phyloP scores from a whole-genome alignment of 1,140 invertebrate genomes.

The Holcopasites calliopsidis region DNA sequence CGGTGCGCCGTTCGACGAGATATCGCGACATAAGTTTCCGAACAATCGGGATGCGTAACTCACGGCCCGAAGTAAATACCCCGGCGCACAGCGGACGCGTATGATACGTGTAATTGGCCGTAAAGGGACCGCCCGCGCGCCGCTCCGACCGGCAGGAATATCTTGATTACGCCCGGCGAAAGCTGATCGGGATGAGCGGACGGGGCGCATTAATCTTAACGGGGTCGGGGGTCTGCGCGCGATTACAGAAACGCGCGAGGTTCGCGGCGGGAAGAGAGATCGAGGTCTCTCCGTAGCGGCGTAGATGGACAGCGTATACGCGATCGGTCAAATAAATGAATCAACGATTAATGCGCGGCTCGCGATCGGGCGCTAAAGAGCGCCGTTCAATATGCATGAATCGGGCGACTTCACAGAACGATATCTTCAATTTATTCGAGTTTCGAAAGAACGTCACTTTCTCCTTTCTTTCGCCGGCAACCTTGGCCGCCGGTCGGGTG shows the following conservation, averaged over 20 bases:
- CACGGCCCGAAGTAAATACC: background rate
- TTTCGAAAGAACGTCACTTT: too few species aligned
- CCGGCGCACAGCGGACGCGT: background rate
- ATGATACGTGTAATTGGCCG: conserved; percentile 27
- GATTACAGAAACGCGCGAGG: conserved; percentile 18
- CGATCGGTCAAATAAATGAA: conserved; percentile 15
- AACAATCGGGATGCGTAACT: conserved; percentile 26
- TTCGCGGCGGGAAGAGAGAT: background rate
- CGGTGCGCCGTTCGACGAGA: background rate
- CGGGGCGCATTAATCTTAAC: conserved; percentile 37
- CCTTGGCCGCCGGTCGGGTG: too few species aligned
- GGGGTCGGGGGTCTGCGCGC: conserved; percentile 7
- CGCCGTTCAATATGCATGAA: conserved; percentile 28
- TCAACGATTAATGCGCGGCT: conserved; percentile 23
- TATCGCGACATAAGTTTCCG: background rate
- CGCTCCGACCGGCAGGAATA: conserved; percentile 11
- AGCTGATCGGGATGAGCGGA: conserved; percentile 26
- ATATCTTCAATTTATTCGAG: conserved; percentile 15
- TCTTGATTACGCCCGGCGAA: conserved; percentile 29
- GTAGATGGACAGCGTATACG: background rate
- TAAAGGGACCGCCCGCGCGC: conserved; percentile 8
- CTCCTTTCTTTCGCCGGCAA: background rate
- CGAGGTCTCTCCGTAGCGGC: background rate
- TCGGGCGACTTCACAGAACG: conserved; percentile 2
- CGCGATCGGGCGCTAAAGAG: background rate